Evolutionary conservation across 2,797 vertebrate species (phyloP), one percentile per base, ranked within the genome.

Genomic region (Epinephelus malabaricus): DNA sequence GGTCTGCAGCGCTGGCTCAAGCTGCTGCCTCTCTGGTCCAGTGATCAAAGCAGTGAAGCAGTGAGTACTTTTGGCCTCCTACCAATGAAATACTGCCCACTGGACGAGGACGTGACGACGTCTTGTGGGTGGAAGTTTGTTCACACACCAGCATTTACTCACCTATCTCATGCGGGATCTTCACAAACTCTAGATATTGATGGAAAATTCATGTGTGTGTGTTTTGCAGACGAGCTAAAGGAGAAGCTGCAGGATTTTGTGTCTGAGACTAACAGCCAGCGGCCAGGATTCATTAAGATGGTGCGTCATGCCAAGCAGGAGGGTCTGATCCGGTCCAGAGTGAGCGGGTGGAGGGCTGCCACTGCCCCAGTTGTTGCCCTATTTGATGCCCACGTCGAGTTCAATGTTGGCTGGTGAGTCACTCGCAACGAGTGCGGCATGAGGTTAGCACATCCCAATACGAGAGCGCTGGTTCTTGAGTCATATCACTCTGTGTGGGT

Each of bases 361-460:
- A 96, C 97, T 0, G 98, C 98, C 0, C 98, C 98, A 0, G 97
- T 99, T 0, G 98, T 99, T 23, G 98, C 98, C 1, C 96, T 99
- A 74, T 99, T 99, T 27, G 98, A 99, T 82, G 98, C 98, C 86
- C 98, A 99, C 0, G 97, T 99, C 49, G 98, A 99, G 89, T 99
- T 99, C 92, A 98, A 94, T 13, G 94, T 97, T 67, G 97, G 97
- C 83, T 99, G 98, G 98, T 99, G 95, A 85, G 97, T 97, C 90
- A 94, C 86, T 70, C 53, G 13, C 47, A 66, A 53, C 30, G 11
- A 76, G 61, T 66, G 80, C 58, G 21, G 63, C 53, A 23, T 51
- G 58, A 79, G n/a, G 55, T 72, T 59, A 86, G 60, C 74, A 46
- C 58, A 62, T 75, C 66, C 78, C 66, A 73, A 18, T 58, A 73